Base-by-base conservation (phyloP, 35 echinoderm and acorn worm species). In the Nesometra sesokonis region DNA sequence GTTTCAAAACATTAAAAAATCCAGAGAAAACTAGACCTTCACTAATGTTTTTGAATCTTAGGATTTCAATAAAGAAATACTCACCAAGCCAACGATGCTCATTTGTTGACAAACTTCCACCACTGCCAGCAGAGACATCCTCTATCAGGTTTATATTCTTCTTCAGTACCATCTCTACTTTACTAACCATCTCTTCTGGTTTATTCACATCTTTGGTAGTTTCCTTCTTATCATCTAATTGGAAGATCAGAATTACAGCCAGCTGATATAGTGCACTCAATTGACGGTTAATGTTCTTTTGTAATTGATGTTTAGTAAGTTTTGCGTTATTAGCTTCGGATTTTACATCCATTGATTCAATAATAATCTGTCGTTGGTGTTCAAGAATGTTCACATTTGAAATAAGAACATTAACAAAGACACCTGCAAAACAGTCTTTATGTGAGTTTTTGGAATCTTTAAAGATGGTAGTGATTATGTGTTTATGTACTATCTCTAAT, bases 41-140 rank as follows among this genome's bases (percentile, higher is more conserved):
- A n/a, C n/a, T n/a, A n/a, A n/a, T n/a, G n/a, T n/a, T n/a, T n/a
- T n/a, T n/a, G n/a, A n/a, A n/a, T n/a, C n/a, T n/a, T n/a, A n/a
- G n/a, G n/a, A n/a, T n/a, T n/a, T n/a, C n/a, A n/a, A n/a, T n/a
- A n/a, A n/a, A n/a, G 38, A 7, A 7, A 43, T 34, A 78, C 89
- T 83, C 37, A 97, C 94, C 94, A 77, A 97, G 84, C 91, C 94
- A 97, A 36, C 86, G 90, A 91, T 97, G 86, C 84, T 97, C 94
- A 86, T 97, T 86, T 27, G 83, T 86, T 57, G 88, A 87, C 17
- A 97, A 47, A n/a, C 89, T 47, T 81, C 94, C 94, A 46, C 94
- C 94, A 30, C 79, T 82, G 4, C 94, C 94, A 46, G 84, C 39
- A 32, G 94, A 93, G 30, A 97, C 94, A 67, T 90, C 57, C 29